These are phyloP conservation scores for Arctia plantaginis DNA, from an alignment of 2,888 invertebrate genomes.

Conservation along the genomic window DNA sequence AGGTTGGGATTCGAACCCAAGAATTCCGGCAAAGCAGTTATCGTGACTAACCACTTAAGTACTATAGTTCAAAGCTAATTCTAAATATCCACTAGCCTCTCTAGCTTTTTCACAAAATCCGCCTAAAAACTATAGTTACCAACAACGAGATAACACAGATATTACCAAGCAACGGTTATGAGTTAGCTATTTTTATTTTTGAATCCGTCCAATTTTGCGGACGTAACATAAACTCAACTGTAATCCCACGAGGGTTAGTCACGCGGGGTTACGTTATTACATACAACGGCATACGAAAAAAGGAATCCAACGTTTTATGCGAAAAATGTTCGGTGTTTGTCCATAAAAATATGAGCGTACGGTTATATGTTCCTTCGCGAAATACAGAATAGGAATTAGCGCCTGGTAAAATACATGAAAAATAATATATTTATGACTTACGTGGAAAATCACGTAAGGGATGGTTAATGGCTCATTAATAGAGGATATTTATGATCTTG, in stretches of 20 bases:
- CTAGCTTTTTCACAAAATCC: background rate
- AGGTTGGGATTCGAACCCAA: too few relatives aligned
- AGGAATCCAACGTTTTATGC: slow-evolving; percentile 59
- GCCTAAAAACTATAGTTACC: slow-evolving; percentile 13
- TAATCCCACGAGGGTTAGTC: slow-evolving; percentile 65
- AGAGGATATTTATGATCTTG: background rate
- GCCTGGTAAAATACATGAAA: background rate
- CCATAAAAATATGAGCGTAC: slow-evolving; percentile 54
- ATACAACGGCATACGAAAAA: slow-evolving; percentile 57
- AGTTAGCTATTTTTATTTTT: slow-evolving; percentile 63
- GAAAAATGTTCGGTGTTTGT: slow-evolving; percentile 57
- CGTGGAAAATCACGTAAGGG: background rate
- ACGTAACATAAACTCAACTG: slow-evolving; percentile 63
- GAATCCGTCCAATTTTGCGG: slow-evolving; percentile 65
- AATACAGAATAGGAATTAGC: slow-evolving; percentile 42
- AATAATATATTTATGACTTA: background rate
- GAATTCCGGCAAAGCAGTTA: too few relatives aligned
- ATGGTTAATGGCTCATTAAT: background rate
- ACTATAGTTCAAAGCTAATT: background rate
- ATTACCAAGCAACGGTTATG: slow-evolving; percentile 50
- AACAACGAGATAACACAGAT: slow-evolving; percentile 43
- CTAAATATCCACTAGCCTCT: background rate
- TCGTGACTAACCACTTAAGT: too few relatives aligned
- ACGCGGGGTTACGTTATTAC: slow-evolving; percentile 61
- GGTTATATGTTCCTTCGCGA: slow-evolving; percentile 41